Evolutionary conservation across 2,797 vertebrate species (phyloP), one percentile per base, ranked within the genome.

Genomic region (Hapalemur alaotrensis): DNA sequence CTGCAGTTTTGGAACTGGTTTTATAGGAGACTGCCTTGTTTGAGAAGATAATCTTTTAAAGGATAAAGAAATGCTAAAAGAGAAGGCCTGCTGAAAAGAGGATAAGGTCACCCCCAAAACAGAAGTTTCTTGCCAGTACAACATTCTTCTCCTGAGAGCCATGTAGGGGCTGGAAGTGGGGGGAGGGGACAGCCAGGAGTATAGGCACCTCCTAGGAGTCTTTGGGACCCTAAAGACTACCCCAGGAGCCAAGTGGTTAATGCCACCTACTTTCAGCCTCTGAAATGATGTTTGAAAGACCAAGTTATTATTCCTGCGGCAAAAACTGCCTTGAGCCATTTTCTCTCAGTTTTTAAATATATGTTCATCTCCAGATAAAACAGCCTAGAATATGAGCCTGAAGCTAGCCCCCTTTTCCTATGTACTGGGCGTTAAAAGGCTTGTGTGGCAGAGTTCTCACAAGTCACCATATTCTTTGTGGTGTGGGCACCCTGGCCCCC

Each of bases 331-430:
- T 95, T 50, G 65, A 90, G 89, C 88, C 91, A 4, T 63, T 0
- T 92, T 96, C 83, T 88, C n/a, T 48, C 35, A 32, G 54, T 41
- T 95, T 97, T 94, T 73, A 95, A 95, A 72, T 92, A 93, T 50
- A 57, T 87, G 86, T 28, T 95, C 46, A 25, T 94, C 0, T 97
- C 52, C 81, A 43, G 73, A 82, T 97, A 78, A 96, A 97, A 97
- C 87, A 48, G 54, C 91, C 87, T n/a, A 18, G 67, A 32, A 57
- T 72, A 23, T 75, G 87, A 69, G 20, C 52, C 69, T 41, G 35
- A n/a, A 30, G 87, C 67, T 63, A 80, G 32, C 50, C 20, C 5
- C 23, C n/a, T 95, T 88, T 93, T 6, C 12, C 50, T 67, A 17
- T 63, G 50, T 32, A 61, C 89, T 25, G 0, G n/a, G 78, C 48